Evolutionary conservation across 2,113 vertebrate species (phyloP).

Genomic region (Nestor notabilis): DNA sequence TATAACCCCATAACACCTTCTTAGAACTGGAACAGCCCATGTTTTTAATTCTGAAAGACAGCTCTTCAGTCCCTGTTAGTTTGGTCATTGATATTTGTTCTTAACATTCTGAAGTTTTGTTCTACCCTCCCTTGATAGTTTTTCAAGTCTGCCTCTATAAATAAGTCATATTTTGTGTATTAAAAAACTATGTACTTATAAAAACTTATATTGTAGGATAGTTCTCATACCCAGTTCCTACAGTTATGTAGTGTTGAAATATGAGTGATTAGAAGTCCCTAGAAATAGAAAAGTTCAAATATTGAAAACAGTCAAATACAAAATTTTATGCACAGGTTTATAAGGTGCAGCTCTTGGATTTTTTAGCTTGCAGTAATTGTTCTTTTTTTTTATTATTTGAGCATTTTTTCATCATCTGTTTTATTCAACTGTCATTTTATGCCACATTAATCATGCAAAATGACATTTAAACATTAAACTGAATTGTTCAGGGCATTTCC

Average conservation of each 20-base stretch:
- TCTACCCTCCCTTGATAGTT: neutral
- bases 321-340: neutral
- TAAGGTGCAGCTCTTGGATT: neutral
- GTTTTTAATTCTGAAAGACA: neutral
- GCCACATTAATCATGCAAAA: neutral
- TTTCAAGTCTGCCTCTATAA: neutral
- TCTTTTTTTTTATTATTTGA: neutral
- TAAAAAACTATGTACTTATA: neutral
- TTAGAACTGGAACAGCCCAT: fast-evolving
- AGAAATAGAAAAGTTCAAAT: neutral
- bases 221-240: neutral
- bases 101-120: neutral
- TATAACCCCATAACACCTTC: neutral
- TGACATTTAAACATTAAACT: neutral
- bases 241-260: neutral
- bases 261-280: neutral
- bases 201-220: neutral
- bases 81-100: neutral
- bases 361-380: neutral
- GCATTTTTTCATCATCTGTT: neutral
- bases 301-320: neutral
- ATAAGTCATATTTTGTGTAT: neutral
- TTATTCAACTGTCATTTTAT: neutral
- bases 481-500: neutral
- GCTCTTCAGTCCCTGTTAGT: neutral